Conservation (phyloP, 2,797 vertebrate species). For the Premnoplex brunnescens region DNA sequence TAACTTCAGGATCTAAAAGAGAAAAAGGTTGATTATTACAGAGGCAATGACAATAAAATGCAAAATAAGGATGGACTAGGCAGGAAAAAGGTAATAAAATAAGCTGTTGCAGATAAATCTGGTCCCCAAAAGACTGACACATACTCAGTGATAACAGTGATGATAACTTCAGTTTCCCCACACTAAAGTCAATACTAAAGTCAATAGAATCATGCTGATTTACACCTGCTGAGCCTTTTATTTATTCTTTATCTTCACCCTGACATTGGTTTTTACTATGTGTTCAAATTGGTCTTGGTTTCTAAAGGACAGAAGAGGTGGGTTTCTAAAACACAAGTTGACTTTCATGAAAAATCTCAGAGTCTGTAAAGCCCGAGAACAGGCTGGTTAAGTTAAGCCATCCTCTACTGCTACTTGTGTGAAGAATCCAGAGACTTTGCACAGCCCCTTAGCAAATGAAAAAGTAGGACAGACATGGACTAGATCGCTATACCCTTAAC, state of each 20-base stretch:
- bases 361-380: not conserved
- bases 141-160: not conserved
- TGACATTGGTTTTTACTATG: not conserved
- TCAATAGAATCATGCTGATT: not conserved
- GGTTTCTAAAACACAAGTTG: not conserved
- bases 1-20: not conserved
- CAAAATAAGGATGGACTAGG: not conserved
- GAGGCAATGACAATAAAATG: not conserved
- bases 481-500: not conserved
- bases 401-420: not conserved
- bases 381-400: not conserved
- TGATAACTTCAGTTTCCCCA: not conserved
- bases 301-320: not conserved
- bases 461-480: rapidly evolving
- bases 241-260: not conserved
- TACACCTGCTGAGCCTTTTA: not conserved
- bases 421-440: not conserved
- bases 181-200: not conserved
- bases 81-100: not conserved
- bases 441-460: not conserved
- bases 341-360: not conserved
- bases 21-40: not conserved
- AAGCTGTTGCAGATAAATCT: not conserved
- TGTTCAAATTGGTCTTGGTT: not conserved
- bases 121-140: not conserved